Evolutionary conservation across 2,888 invertebrate genomes (phyloP), one percentile per base, ranked within the genome.

Genomic region (Drosophila mulleri): DNA sequence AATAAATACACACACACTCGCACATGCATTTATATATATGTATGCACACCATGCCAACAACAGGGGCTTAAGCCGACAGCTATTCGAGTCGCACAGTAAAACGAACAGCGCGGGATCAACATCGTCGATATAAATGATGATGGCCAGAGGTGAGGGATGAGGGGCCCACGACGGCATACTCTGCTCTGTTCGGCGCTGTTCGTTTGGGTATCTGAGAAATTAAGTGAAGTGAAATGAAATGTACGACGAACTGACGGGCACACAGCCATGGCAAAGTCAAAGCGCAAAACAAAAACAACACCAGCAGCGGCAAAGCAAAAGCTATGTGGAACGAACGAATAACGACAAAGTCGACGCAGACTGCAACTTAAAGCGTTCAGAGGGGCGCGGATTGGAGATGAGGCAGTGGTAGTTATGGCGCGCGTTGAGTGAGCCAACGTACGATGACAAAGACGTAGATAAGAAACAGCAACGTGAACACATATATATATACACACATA

Each of bases 201-300:
- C 84, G 84, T 72, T 88, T 88, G 86, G 86, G 88, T 89, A 86
- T 86, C 86, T 87, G 86, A 84, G 85, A 89, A 86, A 86, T 86
- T 86, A 86, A 86, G 83, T 86, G 88, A 86, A 88, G 81, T 85
- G 89, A 89, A 89, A 89, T 87, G 85, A 87, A 88, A 88, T 88
- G 89, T 85, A 88, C 89, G 88, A 80, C 80, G 75, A 87, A 87
- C 89, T 83, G 85, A 88, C 83, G 85, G 88, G 67, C 82, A 7
- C 44, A 63, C 64, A 45, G 52, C 71, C 42, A 86, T 63, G 57
- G 78, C 82, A 66, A 69, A 76, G 75, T 63, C 69, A 69, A 79
- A 75, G 72, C 67, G 53, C 60, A 68, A 65, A 74, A 66, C 76
- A 76, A 64, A 48, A 72, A 62, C 68, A 68, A 76, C 53, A 73